Evolutionary conservation across 2,888 invertebrate species (phyloP).

Genomic region (Gymnosoma rotundatum): DNA sequence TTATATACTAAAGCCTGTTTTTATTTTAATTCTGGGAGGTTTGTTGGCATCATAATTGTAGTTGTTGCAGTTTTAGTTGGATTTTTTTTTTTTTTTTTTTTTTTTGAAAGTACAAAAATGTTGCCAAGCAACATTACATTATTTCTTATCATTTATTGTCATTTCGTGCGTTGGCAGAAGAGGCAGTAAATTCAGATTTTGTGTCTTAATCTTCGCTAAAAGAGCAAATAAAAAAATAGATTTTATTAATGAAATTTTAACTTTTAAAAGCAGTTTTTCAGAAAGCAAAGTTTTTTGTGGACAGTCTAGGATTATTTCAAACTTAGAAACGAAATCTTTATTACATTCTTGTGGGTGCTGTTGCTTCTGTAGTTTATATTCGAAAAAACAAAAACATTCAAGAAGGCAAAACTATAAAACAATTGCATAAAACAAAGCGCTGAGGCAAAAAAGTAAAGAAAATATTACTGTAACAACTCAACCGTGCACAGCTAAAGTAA

Average conservation of each 20-base stretch:
- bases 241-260: slow-evolving; percentile 12
- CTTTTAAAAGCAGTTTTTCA: slow-evolving; percentile 17
- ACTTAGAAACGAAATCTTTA: too few relatives aligned
- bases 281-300: background rate
- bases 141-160: slow-evolving; percentile 59
- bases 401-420: too few relatives aligned
- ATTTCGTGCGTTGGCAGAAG: slow-evolving; percentile 15
- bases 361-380: too few relatives aligned
- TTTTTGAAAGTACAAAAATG: slow-evolving; percentile 65
- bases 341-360: too few relatives aligned
- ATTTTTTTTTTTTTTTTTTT: too few relatives aligned
- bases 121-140: slow-evolving; percentile 66
- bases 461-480: too few relatives aligned
- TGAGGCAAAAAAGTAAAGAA: too few relatives aligned
- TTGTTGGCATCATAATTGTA: slow-evolving; percentile 37
- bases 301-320: background rate
- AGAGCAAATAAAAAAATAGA: background rate
- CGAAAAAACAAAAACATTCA: too few relatives aligned
- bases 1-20: slow-evolving; percentile 48
- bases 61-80: background rate
- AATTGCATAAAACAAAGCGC: too few relatives aligned
- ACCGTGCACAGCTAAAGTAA: too few relatives aligned
- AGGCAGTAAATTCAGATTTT: slow-evolving; percentile 10
- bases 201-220: slow-evolving; percentile 13
- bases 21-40: slow-evolving; percentile 63